Evolutionary conservation across 2,888 invertebrate genomes (phyloP), one percentile per base, ranked within the genome.

Genomic region (Nyleta sp.): DNA sequence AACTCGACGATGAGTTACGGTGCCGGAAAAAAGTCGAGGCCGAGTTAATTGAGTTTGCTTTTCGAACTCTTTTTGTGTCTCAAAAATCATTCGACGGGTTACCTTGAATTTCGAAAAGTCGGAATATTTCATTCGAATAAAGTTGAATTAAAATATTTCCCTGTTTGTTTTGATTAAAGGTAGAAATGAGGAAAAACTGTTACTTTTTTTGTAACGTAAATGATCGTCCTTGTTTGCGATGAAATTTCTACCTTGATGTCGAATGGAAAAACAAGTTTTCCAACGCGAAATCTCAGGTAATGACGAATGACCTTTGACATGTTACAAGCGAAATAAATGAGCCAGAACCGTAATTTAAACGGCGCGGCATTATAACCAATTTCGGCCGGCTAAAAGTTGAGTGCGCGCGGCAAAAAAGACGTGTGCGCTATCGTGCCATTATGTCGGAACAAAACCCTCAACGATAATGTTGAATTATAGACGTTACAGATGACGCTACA

Each of bases 381-480:
- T 64, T 50, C 33, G 50, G 8, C 17, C 31, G 46, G 15, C 60
- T 18, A 35, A 60, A 72, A 52, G 59, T 72, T 64, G 48, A 48
- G 48, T 46, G 48, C 22, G 20, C 48, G 20, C 48, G 22, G n/a
- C 42, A 44, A 62, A 72, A 65, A 73, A 64, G 44, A 72, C 38
- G 46, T 62, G 62, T 38, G 46, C 22, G 20, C 55, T 55, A 35
- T 62, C 44, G 33, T 53, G 46, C 24, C 24, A 50, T 64, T 64
- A 48, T 42, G 53, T 17, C 67, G 33, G 62, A 44, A 62, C 55
- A 68, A 64, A 68, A 75, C 62, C 67, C 38, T 70, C 65, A 59
- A 70, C 71, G 65, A 65, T 76, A 71, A 71, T 77, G 70, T 53
- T 77, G 77, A 77, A 71, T 77, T 70, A 77, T 71, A 77, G 71